These are phyloP conservation scores for Acropternis orthonyx DNA, from an alignment of 2,797 vertebrate species.

Conservation along the genomic window DNA sequence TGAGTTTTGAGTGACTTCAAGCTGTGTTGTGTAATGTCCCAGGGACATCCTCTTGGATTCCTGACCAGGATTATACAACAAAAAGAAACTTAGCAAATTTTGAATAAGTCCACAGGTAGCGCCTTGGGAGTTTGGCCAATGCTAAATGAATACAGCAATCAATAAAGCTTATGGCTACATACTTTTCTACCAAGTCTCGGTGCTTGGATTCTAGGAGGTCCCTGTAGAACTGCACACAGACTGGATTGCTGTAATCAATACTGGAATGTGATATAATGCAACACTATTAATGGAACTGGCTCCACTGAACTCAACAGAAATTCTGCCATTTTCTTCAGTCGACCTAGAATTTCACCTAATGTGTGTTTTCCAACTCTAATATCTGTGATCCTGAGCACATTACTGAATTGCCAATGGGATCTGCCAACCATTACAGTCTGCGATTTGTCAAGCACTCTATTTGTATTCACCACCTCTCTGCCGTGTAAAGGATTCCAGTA, in stretches of 20 bases:
- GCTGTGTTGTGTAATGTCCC: background rate
- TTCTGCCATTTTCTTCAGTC: background rate
- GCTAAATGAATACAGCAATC: background rate
- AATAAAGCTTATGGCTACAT: background rate
- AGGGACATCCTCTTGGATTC: background rate
- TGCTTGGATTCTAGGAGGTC: background rate
- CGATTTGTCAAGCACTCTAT: constrained; percentile 51
- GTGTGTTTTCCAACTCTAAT: background rate
- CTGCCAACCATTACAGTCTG: constrained; percentile 32
- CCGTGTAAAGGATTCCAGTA: constrained; percentile 50
- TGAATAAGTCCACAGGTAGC: background rate
- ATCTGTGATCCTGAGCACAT: constrained; percentile 22
- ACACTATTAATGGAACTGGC: background rate
- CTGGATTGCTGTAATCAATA: background rate
- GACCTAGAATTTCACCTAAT: background rate
- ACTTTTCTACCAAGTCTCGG: background rate
- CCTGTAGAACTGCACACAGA: background rate
- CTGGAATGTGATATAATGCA: background rate
- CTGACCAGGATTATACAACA: background rate
- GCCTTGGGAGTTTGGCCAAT: background rate
- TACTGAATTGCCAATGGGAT: constrained; percentile 25
- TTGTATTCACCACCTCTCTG: constrained; percentile 55
- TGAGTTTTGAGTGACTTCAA: background rate
- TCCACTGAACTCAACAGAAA: background rate
- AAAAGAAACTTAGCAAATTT: constrained; percentile 6